Conservation (phyloP, 2,797 vertebrate genomes). For the Pseudomugil gertrudae region DNA sequence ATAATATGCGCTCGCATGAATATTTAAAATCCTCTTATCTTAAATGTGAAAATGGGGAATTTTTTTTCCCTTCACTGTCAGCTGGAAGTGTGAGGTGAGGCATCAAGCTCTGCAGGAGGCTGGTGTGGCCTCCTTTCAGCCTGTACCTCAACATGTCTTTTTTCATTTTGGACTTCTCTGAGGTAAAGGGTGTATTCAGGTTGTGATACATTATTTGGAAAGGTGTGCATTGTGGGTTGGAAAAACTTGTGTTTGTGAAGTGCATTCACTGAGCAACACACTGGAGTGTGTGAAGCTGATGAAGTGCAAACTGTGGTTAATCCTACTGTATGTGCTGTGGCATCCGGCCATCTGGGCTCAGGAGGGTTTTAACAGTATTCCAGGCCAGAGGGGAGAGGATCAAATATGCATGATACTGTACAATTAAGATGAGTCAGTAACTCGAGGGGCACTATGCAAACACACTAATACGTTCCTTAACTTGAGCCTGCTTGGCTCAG, state of each 20-base stretch:
- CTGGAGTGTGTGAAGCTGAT: conserved; percentile 35
- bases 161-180: conserved; percentile 46
- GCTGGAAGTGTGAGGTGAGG: conserved; percentile 50
- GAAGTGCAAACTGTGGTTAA: conserved; percentile 58
- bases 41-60: conserved; percentile 63
- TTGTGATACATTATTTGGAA: conserved; percentile 25
- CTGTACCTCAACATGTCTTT: conserved; percentile 43
- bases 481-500: conserved; percentile 2
- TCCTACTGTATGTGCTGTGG: conserved; percentile 51
- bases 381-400: conserved; percentile 57
- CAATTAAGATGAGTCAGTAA: conserved; percentile 58
- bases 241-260: conserved; percentile 40
- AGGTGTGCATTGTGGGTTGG: conserved; percentile 27
- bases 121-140: conserved; percentile 56
- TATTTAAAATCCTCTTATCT: conserved; percentile 76
- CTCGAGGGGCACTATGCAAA: conserved; percentile 23
- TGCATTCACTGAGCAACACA: conserved; percentile 28
- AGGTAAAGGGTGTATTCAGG: conserved; percentile 39
- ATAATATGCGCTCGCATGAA: conserved; percentile 56
- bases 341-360: conserved; percentile 66
- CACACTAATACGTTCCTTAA: conserved; percentile 13
- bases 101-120: conserved; percentile 58
- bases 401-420: conserved; percentile 65
- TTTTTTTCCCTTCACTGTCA: conserved; percentile 49
- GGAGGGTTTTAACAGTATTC: conserved; percentile 42